Evolutionary conservation across 2,797 vertebrate genomes (phyloP).

Genomic region (Halcyon smyrnensis): DNA sequence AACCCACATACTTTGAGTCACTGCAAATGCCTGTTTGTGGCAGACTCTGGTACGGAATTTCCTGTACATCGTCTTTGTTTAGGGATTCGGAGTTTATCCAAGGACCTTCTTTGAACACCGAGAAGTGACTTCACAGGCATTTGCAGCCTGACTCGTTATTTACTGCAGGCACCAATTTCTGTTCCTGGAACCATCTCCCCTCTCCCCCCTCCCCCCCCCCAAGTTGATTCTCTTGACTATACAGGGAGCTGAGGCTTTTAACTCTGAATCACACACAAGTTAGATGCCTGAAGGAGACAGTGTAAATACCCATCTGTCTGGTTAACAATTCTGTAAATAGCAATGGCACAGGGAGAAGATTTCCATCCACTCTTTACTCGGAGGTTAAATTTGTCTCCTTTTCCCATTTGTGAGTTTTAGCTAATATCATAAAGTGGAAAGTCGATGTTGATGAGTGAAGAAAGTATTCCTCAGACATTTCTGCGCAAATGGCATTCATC

Average conservation of each 20-base stretch:
- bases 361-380: slow-evolving; percentile 24
- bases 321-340: slow-evolving; percentile 45
- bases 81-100: slow-evolving; percentile 10
- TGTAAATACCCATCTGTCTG: slow-evolving; percentile 23
- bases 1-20: background rate
- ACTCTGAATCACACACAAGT: slow-evolving; percentile 13
- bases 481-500: slow-evolving; percentile 27
- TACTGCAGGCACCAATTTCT: background rate
- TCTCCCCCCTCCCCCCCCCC: background rate
- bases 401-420: slow-evolving; percentile 27
- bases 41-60: background rate
- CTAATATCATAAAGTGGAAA: background rate
- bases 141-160: background rate
- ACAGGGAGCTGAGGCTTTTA: slow-evolving; percentile 54
- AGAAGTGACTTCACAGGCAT: background rate
- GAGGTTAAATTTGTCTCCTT: background rate
- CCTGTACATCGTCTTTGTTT: background rate
- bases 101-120: background rate
- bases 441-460: slow-evolving; percentile 29
- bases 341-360: background rate
- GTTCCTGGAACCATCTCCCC: background rate
- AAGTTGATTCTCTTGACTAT: slow-evolving; percentile 8
- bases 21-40: background rate
- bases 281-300: slow-evolving; percentile 42
- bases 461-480: slow-evolving; percentile 42